A percentile compares a stretch with the other conserved stretches of the same genome.
Evolutionary conservation across 2,113 vertebrate genomes (phyloP).

Genomic region (Alethe castanea): DNA sequence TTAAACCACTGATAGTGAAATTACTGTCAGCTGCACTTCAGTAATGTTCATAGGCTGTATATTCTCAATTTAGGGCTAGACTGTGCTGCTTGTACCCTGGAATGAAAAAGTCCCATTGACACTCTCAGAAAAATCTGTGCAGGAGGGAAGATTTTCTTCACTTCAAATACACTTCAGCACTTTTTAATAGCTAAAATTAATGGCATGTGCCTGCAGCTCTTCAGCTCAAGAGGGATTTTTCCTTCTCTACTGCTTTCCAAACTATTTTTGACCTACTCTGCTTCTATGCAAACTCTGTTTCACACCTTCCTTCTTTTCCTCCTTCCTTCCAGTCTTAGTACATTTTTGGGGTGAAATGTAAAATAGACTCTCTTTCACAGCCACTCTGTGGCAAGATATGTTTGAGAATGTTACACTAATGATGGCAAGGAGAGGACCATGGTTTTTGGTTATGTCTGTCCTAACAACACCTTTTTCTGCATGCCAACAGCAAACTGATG

Average conservation of each 20-base stretch:
- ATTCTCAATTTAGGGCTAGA: neutral
- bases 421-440: accelerated
- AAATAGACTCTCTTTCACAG: neutral
- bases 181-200: neutral
- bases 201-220: neutral
- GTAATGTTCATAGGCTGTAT: neutral
- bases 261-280: neutral
- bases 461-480: neutral
- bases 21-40: neutral
- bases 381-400: neutral
- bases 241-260: neutral
- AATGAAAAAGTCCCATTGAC: neutral
- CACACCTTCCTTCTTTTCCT: neutral
- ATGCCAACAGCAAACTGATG: neutral
- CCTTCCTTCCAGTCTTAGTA: neutral
- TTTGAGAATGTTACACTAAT: neutral
- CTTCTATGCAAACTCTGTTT: neutral
- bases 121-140: neutral
- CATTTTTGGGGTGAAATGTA: neutral
- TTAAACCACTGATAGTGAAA: neutral
- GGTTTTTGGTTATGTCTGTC: neutral
- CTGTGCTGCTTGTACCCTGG: neutral
- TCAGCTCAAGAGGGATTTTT: neutral
- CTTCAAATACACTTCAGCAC: neutral
- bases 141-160: neutral